phyloP scores from a whole-genome alignment of 37 sponge, comb jelly and placozoan species.

The Beroe forskalii region DNA sequence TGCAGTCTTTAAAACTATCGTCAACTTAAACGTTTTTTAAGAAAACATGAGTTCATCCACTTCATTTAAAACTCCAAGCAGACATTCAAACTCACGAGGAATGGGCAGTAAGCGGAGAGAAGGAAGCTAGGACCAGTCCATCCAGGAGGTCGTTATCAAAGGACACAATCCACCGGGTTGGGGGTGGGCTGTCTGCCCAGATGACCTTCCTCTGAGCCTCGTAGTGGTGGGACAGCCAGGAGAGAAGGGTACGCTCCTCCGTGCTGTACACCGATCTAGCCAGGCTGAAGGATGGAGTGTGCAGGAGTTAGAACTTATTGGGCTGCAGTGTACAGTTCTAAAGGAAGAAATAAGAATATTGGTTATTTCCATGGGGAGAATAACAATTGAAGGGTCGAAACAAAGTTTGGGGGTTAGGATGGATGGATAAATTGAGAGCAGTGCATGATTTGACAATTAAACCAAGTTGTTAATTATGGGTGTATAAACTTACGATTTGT shows the following conservation, averaged over 20 bases:
- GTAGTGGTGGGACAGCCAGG: constrained; percentile 83
- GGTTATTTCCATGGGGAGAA: no score
- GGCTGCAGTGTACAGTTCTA: not conserved
- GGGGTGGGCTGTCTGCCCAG: constrained; percentile 62
- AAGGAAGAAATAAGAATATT: not conserved
- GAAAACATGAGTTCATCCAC: no score
- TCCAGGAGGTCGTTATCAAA: constrained; percentile 86
- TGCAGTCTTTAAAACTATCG: not conserved
- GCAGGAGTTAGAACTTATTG: not conserved
- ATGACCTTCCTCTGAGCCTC: constrained; percentile 66
- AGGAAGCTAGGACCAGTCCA: constrained; percentile 74
- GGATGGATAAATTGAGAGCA: no score
- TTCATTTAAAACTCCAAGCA: no score
- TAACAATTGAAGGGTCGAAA: no score
- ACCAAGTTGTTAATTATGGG: not conserved
- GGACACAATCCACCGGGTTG: constrained; percentile 66
- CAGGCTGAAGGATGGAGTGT: no score
- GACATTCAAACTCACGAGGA: constrained; percentile 72
- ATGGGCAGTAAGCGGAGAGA: constrained; percentile 77
- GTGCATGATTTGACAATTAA: no score
- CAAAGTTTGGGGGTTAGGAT: no score
- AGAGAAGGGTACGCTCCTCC: constrained; percentile 72
- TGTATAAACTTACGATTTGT: constrained; percentile 30
- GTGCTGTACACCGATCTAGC: constrained; percentile 69
- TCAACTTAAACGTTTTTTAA: no score